Conservation (phyloP, 53 echinoderm and acorn worm species). For the Apostichopus leukothele region DNA sequence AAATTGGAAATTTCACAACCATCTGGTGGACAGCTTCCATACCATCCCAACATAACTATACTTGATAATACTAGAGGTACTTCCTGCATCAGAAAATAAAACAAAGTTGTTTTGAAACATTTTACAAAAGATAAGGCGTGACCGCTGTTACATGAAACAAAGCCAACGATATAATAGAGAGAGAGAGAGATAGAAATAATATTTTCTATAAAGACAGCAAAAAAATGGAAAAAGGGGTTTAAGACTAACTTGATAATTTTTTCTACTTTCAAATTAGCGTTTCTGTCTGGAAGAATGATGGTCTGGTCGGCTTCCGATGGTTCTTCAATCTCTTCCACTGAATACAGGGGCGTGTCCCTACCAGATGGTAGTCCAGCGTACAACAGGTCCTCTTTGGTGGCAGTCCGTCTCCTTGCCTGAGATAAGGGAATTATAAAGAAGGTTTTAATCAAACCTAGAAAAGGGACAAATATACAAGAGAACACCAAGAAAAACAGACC, state of each 20-base stretch:
- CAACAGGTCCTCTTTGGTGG: constrained; percentile 82
- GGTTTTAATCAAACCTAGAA: no score
- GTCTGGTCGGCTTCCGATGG: constrained; percentile 47
- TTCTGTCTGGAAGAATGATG: background rate
- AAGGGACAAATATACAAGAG: no score
- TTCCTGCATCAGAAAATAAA: no score
- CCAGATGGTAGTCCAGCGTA: constrained; percentile 54
- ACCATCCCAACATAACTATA: no score
- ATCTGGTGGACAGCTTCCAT: no score
- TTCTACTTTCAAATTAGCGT: background rate
- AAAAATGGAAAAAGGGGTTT: background rate
- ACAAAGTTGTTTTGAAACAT: no score
- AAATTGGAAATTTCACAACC: no score
- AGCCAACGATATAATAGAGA: no score
- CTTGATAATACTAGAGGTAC: no score
- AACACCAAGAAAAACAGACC: no score
- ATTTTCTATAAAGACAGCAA: background rate
- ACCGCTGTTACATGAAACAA: no score
- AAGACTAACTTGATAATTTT: constrained; percentile 5
- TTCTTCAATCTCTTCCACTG: constrained; percentile 56
- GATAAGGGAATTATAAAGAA: background rate
- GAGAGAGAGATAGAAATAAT: background rate
- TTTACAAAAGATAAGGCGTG: no score
- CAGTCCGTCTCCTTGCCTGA: constrained; percentile 92
- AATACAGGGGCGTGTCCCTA: constrained; percentile 38